Evolutionary conservation across 2,797 vertebrate genomes (phyloP).

Genomic region (Chiloscyllium punctatum): DNA sequence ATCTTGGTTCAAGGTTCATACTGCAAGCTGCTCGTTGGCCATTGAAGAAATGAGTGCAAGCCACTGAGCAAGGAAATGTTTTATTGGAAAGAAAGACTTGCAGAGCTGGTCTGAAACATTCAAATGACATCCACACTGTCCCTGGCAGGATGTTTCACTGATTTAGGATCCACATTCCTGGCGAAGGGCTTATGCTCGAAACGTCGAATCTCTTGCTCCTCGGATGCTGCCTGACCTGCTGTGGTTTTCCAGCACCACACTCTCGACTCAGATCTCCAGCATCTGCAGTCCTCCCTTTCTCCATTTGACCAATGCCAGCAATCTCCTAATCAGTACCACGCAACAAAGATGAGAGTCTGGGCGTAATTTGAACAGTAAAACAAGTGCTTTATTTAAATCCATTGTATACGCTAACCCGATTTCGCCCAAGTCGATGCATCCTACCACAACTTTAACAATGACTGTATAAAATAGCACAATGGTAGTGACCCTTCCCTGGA

Average conservation of each 20-base stretch:
- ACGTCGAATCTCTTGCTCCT: too few relatives aligned
- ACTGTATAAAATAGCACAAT: too few relatives aligned
- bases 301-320: not conserved
- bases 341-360: not conserved
- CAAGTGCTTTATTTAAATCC: not conserved
- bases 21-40: not conserved
- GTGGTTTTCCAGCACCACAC: too few relatives aligned
- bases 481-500: too few relatives aligned
- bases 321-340: not conserved
- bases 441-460: not conserved
- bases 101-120: not conserved
- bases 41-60: not conserved
- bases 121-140: not conserved
- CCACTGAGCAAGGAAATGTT: not conserved
- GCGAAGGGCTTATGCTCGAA: too few relatives aligned
- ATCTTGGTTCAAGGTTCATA: not conserved
- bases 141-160: not conserved
- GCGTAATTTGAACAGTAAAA: not conserved
- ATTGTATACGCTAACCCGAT: not conserved
- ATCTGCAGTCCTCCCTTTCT: too few relatives aligned
- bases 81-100: not conserved
- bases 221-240: too few relatives aligned
- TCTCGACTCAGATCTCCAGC: too few relatives aligned
- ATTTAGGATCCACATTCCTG: too few relatives aligned
- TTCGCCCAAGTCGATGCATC: not conserved